Evolutionary conservation across 1,140 invertebrate species (phyloP).

Genomic region (Gonatopus flavifemur): DNA sequence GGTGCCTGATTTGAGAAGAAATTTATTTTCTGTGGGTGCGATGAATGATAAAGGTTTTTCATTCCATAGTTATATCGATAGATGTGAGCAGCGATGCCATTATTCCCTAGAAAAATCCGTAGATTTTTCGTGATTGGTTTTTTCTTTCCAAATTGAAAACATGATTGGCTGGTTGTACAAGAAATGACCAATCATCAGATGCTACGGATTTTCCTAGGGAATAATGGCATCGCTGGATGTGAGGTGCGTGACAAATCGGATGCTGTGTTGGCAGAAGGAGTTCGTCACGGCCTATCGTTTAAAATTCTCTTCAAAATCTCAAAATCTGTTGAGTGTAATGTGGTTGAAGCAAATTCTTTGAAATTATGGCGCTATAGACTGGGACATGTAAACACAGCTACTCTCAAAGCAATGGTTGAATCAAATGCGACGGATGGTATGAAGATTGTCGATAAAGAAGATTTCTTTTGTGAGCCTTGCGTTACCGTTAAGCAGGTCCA

Average conservation of each 20-base stretch:
- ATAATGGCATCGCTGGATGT: too few relatives aligned
- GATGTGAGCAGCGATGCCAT: too few relatives aligned
- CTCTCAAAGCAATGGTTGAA: slow-evolving; percentile 2
- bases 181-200: too few relatives aligned
- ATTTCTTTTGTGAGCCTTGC: slow-evolving; percentile 1
- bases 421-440: neutral
- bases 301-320: slow-evolving; percentile 11
- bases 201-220: too few relatives aligned
- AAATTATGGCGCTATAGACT: slow-evolving; percentile 8
- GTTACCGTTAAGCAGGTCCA: slow-evolving; percentile 9
- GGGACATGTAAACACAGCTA: slow-evolving; percentile 9
- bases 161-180: too few relatives aligned
- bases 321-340: neutral
- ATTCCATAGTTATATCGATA: slow-evolving; percentile 1
- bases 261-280: neutral
- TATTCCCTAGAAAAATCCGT: too few relatives aligned
- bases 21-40: slow-evolving; percentile 8
- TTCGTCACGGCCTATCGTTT: slow-evolving; percentile 8
- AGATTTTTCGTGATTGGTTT: too few relatives aligned
- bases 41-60: slow-evolving; percentile 8
- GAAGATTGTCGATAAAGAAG: neutral
- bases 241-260: neutral
- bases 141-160: too few relatives aligned
- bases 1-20: neutral
- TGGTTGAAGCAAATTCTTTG: neutral